Evolutionary conservation across 2,888 invertebrate species (phyloP).

Genomic region (Parnassius smintheus): DNA sequence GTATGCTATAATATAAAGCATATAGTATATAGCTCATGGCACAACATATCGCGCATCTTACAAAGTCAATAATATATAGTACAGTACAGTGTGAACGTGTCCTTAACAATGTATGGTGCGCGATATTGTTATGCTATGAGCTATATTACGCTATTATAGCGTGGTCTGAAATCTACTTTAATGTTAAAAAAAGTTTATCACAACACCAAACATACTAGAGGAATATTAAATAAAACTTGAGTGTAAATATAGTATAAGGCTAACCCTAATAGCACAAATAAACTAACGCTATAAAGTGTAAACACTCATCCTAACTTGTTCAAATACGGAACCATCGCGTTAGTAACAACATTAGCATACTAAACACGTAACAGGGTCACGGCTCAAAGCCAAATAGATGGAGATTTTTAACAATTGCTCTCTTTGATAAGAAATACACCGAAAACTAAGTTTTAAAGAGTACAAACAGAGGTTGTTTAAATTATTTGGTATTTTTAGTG

Average conservation of each 20-base stretch:
- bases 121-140: too few species aligned
- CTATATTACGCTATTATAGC: too few species aligned
- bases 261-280: constrained; percentile 23
- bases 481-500: too few species aligned
- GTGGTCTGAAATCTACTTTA: too few species aligned
- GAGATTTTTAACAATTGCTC: constrained; percentile 7
- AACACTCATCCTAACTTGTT: constrained; percentile 17
- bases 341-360: constrained; percentile 55
- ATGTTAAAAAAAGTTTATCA: constrained; percentile 12
- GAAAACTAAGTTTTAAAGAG: background rate
- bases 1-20: too few species aligned
- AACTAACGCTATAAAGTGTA: constrained; percentile 18
- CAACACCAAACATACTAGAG: constrained; percentile 7
- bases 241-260: constrained; percentile 10
- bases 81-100: too few species aligned
- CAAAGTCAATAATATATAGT: too few species aligned
- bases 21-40: too few species aligned
- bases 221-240: constrained; percentile 18
- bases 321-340: constrained; percentile 36
- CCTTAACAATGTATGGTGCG: too few species aligned
- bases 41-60: too few species aligned
- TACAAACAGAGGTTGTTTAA: too few species aligned
- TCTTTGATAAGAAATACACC: background rate
- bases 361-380: constrained; percentile 53
- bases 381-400: constrained; percentile 37